Percentiles rank a stretch among this genome's conserved stretches.
Conservation (phyloP, 2,797 vertebrate genomes). For the Australoheros facetus region DNA sequence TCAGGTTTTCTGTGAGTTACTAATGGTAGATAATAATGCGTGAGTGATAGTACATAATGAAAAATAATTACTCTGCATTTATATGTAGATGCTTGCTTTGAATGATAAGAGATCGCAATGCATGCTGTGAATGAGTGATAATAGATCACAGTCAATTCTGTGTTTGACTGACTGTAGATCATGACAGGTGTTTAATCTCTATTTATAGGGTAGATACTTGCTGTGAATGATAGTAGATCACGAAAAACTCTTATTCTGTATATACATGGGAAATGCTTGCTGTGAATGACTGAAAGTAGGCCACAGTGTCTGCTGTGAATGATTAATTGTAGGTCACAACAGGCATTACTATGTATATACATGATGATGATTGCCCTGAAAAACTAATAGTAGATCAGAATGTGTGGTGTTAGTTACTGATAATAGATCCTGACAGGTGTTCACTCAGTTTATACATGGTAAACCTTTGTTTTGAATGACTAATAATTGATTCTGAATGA, state of each 20-base stretch:
- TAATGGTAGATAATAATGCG: not conserved
- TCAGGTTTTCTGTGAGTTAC: not conserved
- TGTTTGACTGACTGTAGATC: not conserved
- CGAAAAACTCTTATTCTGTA: not conserved
- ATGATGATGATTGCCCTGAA: no score
- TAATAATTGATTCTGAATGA: no score
- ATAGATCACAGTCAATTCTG: not conserved
- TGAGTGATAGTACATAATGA: not conserved
- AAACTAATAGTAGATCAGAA: no score
- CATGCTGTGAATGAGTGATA: not conserved
- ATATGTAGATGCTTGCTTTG: not conserved
- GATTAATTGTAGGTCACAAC: no score
- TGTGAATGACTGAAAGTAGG: not conserved
- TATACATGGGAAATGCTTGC: not conserved
- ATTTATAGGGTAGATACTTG: not conserved
- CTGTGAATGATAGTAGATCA: not conserved
- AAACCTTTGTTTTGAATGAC: no score
- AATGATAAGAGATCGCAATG: not conserved
- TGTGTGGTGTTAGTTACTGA: no score
- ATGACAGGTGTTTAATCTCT: not conserved
- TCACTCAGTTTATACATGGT: no score
- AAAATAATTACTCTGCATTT: not conserved
- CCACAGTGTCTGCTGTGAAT: not conserved
- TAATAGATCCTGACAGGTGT: no score
- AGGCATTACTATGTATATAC: no score